Percentiles rank a stretch among this genome's conserved stretches.
phyloP scores from a whole-genome alignment of 1,140 invertebrate genomes.

The Micrasema longulum region DNA sequence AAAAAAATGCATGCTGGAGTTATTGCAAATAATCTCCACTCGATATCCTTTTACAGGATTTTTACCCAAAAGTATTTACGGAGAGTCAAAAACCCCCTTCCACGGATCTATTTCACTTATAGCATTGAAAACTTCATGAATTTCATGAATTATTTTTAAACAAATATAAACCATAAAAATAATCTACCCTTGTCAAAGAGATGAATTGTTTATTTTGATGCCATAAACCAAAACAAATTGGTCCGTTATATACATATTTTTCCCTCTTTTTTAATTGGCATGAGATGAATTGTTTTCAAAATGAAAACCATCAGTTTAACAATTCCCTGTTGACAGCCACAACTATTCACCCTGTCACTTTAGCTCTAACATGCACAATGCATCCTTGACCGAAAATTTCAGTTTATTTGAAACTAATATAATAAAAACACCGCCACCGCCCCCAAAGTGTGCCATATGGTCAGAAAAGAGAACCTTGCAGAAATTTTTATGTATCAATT shows the following conservation, averaged over 20 bases:
- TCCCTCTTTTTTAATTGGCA: too few species aligned
- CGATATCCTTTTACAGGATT: too few species aligned
- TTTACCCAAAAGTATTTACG: too few species aligned
- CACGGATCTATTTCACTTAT: too few species aligned
- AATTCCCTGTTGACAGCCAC: constrained; percentile 14
- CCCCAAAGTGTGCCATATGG: constrained; percentile 48
- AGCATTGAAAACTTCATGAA: too few species aligned
- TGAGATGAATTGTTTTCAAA: constrained; percentile 7
- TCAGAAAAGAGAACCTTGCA: neutral
- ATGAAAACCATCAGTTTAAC: neutral
- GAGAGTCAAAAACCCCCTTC: too few species aligned
- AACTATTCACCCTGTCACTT: constrained; percentile 29
- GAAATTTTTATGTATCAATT: neutral
- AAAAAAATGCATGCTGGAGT: too few species aligned
- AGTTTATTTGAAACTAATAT: constrained; percentile 45
- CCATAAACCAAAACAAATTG: constrained; percentile 11
- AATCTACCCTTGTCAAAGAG: too few species aligned
- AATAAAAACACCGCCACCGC: constrained; percentile 42
- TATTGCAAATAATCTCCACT: too few species aligned
- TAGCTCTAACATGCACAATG: constrained; percentile 7
- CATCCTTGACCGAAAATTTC: constrained; percentile 35
- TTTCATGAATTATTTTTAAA: too few species aligned
- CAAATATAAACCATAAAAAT: too few species aligned
- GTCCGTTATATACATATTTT: constrained; percentile 22
- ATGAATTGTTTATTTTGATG: too few species aligned